These are phyloP conservation scores for Babylonia areolata DNA, from an alignment of 1,140 invertebrate species.

Conservation along the genomic window DNA sequence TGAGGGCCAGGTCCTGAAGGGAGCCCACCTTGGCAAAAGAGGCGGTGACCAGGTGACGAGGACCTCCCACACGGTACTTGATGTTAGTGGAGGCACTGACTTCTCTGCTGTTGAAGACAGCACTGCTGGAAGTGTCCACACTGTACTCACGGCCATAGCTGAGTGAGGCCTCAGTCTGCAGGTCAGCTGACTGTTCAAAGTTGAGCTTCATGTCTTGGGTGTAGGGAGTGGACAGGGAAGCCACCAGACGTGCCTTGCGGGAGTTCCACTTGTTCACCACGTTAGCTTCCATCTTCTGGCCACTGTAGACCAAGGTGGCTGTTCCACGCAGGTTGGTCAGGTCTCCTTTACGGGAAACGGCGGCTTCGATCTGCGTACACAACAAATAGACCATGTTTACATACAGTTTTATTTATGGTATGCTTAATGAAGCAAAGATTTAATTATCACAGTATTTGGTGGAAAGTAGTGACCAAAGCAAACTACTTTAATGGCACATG, in stretches of 20 bases:
- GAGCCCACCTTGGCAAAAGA: constrained; percentile 29
- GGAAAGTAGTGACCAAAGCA: no score
- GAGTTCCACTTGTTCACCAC: constrained; percentile 23
- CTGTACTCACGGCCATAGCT: constrained; percentile 33
- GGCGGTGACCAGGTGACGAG: neutral
- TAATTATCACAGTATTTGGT: no score
- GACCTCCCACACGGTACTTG: neutral
- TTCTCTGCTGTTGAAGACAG: neutral
- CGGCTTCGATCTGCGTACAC: constrained; percentile 10
- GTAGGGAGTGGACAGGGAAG: constrained; percentile 15
- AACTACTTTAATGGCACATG: no score
- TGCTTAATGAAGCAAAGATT: no score
- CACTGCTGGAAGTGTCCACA: constrained; percentile 3
- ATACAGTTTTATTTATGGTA: neutral
- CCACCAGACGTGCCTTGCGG: neutral
- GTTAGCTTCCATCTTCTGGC: constrained; percentile 26
- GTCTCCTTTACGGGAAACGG: constrained; percentile 26
- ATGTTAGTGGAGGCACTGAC: constrained; percentile 3
- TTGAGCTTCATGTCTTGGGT: constrained; percentile 20
- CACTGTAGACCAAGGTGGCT: neutral
- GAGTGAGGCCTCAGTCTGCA: neutral
- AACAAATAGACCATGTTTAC: neutral
- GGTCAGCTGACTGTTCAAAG: constrained; percentile 30
- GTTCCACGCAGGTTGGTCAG: constrained; percentile 25
- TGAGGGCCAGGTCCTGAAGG: constrained; percentile 23